Percentiles rank a stretch among this genome's conserved stretches.
Conservation (phyloP, 1,140 invertebrate species). For the Dendrolimus punctatus region DNA sequence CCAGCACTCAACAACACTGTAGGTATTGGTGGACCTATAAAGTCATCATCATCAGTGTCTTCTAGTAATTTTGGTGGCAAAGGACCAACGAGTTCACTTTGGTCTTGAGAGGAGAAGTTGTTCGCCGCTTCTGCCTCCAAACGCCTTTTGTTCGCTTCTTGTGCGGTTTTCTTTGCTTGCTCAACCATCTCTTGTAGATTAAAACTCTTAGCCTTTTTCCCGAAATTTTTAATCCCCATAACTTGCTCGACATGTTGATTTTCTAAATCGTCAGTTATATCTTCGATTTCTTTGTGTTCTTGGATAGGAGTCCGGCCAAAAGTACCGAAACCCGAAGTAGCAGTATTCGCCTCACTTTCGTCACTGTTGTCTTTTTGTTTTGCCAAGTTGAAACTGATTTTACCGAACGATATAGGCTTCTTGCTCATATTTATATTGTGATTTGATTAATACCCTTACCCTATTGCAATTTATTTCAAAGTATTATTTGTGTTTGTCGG, state of each 20-base stretch:
- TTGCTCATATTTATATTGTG: slow-evolving; percentile 44
- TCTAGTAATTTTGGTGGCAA: slow-evolving; percentile 46
- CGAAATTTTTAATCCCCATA: slow-evolving; percentile 85
- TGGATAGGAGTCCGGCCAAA: slow-evolving; percentile 72
- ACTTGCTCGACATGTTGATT: slow-evolving; percentile 77
- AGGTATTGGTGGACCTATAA: slow-evolving; percentile 42
- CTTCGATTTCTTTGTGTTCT: slow-evolving; percentile 73
- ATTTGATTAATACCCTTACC: too few species aligned
- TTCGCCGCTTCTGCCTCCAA: slow-evolving; percentile 29
- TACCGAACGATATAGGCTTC: slow-evolving; percentile 67
- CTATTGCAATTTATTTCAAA: too few species aligned
- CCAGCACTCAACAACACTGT: slow-evolving; percentile 15
- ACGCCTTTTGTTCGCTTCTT: slow-evolving; percentile 39
- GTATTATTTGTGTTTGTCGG: too few species aligned
- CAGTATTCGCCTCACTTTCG: slow-evolving; percentile 20
- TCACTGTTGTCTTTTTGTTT: slow-evolving; percentile 22
- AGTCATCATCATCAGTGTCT: slow-evolving; percentile 21
- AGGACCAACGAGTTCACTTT: slow-evolving; percentile 75
- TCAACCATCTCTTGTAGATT: slow-evolving; percentile 76
- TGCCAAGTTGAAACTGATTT: slow-evolving; percentile 51
- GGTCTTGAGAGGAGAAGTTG: not conserved
- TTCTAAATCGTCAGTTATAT: slow-evolving; percentile 80
- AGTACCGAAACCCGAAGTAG: slow-evolving; percentile 74
- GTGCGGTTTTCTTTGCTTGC: slow-evolving; percentile 67
- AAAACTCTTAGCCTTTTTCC: slow-evolving; percentile 84